A percentile compares a stretch with the other conserved stretches of the same genome.
Evolutionary conservation across 2,888 invertebrate genomes (phyloP).

Genomic region (Himalopsyche japonica): DNA sequence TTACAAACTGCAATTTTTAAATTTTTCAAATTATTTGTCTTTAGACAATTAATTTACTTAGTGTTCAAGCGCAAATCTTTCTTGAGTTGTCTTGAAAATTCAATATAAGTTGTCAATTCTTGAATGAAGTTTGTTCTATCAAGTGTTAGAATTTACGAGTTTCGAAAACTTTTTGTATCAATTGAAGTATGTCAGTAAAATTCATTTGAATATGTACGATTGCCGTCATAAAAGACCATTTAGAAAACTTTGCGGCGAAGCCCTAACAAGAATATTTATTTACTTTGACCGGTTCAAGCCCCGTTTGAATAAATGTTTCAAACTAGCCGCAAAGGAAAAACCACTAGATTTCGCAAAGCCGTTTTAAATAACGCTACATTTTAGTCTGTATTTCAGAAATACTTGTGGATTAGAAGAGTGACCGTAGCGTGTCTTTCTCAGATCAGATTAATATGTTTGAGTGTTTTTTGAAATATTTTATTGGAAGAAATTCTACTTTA

Average conservation of each 20-base stretch:
- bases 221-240: neutral
- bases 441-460: neutral
- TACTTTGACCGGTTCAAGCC: neutral
- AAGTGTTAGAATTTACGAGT: neutral
- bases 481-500: neutral
- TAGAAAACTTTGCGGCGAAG: neutral
- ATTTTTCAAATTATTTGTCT: no score
- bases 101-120: neutral
- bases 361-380: constrained; percentile 8
- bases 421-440: neutral
- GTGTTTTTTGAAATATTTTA: neutral
- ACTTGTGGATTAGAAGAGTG: neutral
- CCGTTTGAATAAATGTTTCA: constrained; percentile 3
- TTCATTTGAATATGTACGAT: neutral
- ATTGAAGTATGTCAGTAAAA: neutral
- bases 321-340: constrained; percentile 10
- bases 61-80: no score
- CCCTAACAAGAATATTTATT: constrained; percentile 1
- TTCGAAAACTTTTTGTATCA: neutral
- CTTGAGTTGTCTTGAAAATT: neutral
- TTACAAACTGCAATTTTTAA: no score
- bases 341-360: constrained; percentile 4
- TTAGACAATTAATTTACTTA: no score
- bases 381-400: neutral
- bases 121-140: neutral